Evolutionary conservation across 2,113 vertebrate species (phyloP).

Genomic region (Rhynchomys soricoides): DNA sequence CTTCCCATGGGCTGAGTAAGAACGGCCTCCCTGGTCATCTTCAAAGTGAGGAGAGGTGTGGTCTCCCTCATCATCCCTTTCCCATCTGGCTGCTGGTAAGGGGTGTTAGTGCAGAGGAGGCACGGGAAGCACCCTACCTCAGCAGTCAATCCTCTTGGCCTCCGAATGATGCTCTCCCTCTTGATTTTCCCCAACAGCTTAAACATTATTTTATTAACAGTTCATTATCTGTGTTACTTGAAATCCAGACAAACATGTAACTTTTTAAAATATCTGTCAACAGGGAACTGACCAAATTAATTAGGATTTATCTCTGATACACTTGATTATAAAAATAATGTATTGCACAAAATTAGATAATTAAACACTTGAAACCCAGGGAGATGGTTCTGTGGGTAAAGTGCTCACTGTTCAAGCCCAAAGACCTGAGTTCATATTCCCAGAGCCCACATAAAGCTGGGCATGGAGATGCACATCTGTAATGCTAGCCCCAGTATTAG

Average conservation of each 20-base stretch:
- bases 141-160: background rate
- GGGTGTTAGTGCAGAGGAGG: background rate
- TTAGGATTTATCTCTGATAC: constrained; percentile 10
- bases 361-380: background rate
- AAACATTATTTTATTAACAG: background rate
- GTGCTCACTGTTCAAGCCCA: background rate
- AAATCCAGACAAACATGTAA: background rate
- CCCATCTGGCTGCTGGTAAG: background rate
- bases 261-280: background rate
- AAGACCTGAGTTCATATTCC: background rate
- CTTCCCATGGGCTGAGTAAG: background rate
- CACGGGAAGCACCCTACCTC: too few species aligned
- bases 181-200: background rate
- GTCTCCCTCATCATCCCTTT: background rate
- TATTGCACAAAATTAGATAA: constrained; percentile 14
- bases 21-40: background rate
- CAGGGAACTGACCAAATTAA: constrained; percentile 24
- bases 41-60: background rate
- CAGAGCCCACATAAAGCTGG: background rate
- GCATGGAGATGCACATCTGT: background rate
- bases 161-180: background rate
- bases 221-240: constrained; percentile 2
- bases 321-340: constrained; percentile 32
- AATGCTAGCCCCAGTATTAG: background rate
- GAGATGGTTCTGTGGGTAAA: too few species aligned